These are phyloP conservation scores for Gavialis gangeticus DNA, from an alignment of 2,113 vertebrate genomes.

Conservation along the genomic window DNA sequence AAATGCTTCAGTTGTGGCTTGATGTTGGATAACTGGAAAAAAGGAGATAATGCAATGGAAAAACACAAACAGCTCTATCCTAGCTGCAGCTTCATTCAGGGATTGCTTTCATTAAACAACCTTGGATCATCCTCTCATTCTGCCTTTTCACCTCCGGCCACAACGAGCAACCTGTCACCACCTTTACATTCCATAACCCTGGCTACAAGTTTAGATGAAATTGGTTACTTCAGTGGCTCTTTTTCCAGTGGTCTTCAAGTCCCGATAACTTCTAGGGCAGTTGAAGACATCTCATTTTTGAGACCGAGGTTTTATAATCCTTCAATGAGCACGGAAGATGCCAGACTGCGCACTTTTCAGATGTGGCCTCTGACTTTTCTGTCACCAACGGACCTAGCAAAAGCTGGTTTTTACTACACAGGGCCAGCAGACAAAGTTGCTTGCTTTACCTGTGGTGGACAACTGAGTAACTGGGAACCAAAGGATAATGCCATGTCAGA, in stretches of 20 bases:
- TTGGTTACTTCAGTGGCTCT: slow-evolving; percentile 85
- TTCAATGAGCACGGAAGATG: slow-evolving; percentile 91
- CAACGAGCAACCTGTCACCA: slow-evolving; percentile 68
- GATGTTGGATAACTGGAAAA: slow-evolving; percentile 92
- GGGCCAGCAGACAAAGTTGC: slow-evolving; percentile 91
- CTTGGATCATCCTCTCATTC: slow-evolving; percentile 84
- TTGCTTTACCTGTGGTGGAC: slow-evolving; percentile 94
- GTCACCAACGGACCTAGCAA: slow-evolving; percentile 89
- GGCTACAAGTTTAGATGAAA: slow-evolving; percentile 80
- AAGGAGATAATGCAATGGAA: slow-evolving; percentile 90
- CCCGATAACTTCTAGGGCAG: slow-evolving; percentile 80
- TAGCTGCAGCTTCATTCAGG: slow-evolving; percentile 91
- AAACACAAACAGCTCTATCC: slow-evolving; percentile 91
- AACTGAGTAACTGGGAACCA: slow-evolving; percentile 95
- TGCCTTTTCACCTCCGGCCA: slow-evolving; percentile 78
- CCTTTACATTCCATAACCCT: slow-evolving; percentile 51
- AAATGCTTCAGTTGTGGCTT: slow-evolving; percentile 93
- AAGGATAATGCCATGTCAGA: slow-evolving; percentile 94
- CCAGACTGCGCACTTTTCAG: slow-evolving; percentile 88
- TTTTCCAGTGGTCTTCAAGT: slow-evolving; percentile 86
- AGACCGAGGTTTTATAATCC: slow-evolving; percentile 80
- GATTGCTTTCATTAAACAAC: slow-evolving; percentile 77
- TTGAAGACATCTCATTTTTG: slow-evolving; percentile 85
- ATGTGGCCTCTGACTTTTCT: slow-evolving; percentile 88
- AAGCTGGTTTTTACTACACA: slow-evolving; percentile 95